Conservation (phyloP, 2,113 vertebrate species). For the Tupaia tana region DNA sequence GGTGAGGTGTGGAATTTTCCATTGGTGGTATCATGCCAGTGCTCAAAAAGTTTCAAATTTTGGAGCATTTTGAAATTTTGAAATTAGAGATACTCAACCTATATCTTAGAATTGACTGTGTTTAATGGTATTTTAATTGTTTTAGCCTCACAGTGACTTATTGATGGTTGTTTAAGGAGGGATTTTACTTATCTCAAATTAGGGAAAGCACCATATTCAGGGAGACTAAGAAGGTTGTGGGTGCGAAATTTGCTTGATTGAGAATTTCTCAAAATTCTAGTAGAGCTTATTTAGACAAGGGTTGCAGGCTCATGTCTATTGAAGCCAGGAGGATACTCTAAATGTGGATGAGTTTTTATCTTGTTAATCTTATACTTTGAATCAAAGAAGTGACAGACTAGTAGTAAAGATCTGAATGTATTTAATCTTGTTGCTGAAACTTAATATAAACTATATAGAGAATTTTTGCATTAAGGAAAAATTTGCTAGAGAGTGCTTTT, state of each 20-base stretch:
- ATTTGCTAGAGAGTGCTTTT: too few species aligned
- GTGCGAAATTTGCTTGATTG: neutral
- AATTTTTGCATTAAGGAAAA: constrained; percentile 33
- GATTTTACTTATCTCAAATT: neutral
- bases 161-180: neutral
- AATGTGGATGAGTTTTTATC: neutral
- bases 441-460: neutral
- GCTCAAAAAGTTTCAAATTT: too few species aligned
- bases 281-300: neutral
- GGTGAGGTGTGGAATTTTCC: too few species aligned
- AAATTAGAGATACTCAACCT: too few species aligned
- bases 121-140: neutral
- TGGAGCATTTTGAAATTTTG: too few species aligned
- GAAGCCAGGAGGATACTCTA: neutral
- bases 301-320: neutral
- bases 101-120: neutral
- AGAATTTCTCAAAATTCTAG: neutral
- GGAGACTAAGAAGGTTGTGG: neutral
- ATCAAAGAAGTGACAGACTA: neutral
- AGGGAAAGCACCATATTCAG: neutral
- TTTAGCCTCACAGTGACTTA: neutral
- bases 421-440: constrained; percentile 30
- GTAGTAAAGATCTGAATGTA: constrained; percentile 2
- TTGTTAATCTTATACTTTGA: constrained; percentile 1
- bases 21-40: too few species aligned